phyloP scores from a whole-genome alignment of 2,888 invertebrate genomes.

The Oligia strigilis region DNA sequence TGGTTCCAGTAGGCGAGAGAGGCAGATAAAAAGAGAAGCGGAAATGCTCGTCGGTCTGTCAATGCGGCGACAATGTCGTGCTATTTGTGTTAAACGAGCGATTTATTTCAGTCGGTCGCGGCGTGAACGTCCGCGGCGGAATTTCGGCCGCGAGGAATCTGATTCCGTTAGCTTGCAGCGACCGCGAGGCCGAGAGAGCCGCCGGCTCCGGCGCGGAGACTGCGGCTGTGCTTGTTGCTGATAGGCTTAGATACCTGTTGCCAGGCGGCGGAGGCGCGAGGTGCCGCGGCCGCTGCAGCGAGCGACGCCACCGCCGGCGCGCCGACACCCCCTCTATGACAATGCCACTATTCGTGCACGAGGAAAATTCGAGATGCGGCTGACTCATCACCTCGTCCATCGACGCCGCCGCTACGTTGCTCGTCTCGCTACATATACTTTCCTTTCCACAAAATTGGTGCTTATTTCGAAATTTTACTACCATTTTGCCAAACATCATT shows the following conservation, averaged over 20 bases:
- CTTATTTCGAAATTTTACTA: slow-evolving; percentile 65
- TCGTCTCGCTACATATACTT: slow-evolving; percentile 67
- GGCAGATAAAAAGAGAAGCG: slow-evolving; percentile 85
- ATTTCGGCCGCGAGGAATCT: slow-evolving; percentile 89
- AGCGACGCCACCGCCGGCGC: slow-evolving; percentile 69
- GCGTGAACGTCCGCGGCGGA: slow-evolving; percentile 89
- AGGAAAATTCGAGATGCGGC: slow-evolving; percentile 89
- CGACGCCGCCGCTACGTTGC: slow-evolving; percentile 69
- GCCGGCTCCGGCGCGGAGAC: slow-evolving; percentile 65
- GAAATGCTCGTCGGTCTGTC: slow-evolving; percentile 88
- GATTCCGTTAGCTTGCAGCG: slow-evolving; percentile 85
- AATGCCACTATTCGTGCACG: slow-evolving; percentile 82
- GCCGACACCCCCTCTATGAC: slow-evolving; percentile 80
- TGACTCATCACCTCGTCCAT: slow-evolving; percentile 84
- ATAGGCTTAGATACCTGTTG: slow-evolving; percentile 71
- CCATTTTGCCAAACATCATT: slow-evolving; percentile 64
- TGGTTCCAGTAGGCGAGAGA: slow-evolving; percentile 67
- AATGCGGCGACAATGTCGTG: slow-evolving; percentile 88
- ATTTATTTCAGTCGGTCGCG: slow-evolving; percentile 89
- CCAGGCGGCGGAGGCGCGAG: slow-evolving; percentile 64
- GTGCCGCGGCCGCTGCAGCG: slow-evolving; percentile 62
- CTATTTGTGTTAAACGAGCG: slow-evolving; percentile 90
- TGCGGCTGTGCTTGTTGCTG: slow-evolving; percentile 63
- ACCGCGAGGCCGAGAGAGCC: slow-evolving; percentile 63
- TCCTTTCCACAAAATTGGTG: slow-evolving; percentile 66